Base-by-base conservation (phyloP, 2,797 vertebrate genomes). In the Sebastes steindachneri region DNA sequence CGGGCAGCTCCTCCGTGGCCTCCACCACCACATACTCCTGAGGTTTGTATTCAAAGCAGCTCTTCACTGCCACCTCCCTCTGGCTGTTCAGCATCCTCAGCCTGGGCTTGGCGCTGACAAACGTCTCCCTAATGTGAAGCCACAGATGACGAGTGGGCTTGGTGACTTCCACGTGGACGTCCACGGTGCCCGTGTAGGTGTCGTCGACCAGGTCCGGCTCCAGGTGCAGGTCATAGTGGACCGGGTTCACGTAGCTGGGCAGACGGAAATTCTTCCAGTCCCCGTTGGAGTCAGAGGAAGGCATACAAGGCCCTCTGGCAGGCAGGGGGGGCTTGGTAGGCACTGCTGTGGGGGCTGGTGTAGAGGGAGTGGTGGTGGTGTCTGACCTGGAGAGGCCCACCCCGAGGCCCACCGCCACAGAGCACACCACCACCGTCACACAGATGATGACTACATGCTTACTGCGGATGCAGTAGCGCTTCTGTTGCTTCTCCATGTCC, bases 11-110 rank as follows among this genome's bases (percentile, higher is more conserved):
- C 55, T 94, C 59, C 0, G 57, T 73, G 1, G 96, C 93, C 86
- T 98, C 95, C 65, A 98, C 82, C 68, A 99, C 98, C 84, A 99
- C 86, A 23, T 98, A 99, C 88, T 99, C 93, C 48, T 97, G 96
- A 0, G 54, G 31, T 9, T 68, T 37, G 80, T 97, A 99, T 51
- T 96, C 93, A 69, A 99, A 99, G 71, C 98, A 99, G 4, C 90
- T 74, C 0, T 51, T 94, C 68, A 99, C 71, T 1, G 5, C 25
- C 74, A 98, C 77, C 3, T 86, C 70, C 26, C 75, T 3, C 66
- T 53, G 57, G 17, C 57, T 62, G 25, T 29, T 59, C 51, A 83
- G 62, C 59, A 11, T 19, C 72, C 1, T 86, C 63, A 96, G 71
- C 33, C 71, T 79, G 41, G 96, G 96, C 15, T 82, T 23, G 11